A percentile compares a stretch with the other conserved stretches of the same genome.
Evolutionary conservation across 2,113 vertebrate species (phyloP).

Genomic region (Carassius carassius): DNA sequence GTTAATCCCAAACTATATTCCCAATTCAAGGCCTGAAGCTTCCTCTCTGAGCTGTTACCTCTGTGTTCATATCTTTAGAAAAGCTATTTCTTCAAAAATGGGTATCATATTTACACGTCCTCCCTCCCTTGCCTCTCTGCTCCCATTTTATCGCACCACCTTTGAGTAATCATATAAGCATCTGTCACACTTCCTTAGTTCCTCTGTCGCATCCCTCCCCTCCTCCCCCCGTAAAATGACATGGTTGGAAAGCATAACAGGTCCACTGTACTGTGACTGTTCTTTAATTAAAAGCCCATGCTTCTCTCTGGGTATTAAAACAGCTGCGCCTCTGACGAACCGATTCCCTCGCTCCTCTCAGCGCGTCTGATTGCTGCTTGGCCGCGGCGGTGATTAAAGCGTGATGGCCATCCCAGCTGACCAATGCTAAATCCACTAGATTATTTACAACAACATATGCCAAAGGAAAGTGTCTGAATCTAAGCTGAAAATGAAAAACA

Average conservation of each 20-base stretch:
- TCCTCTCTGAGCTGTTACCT: not conserved
- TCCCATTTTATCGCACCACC: not conserved
- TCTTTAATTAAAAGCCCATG: slow-evolving; percentile 43
- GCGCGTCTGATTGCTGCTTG: not conserved
- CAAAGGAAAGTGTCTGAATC: not conserved
- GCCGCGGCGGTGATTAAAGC: slow-evolving; percentile 18
- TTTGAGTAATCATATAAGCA: not conserved
- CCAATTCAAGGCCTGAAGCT: not conserved
- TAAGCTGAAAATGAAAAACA: not conserved
- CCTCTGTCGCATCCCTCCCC: not conserved
- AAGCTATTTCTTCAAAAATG: not conserved
- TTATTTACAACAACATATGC: not conserved
- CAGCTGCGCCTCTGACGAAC: slow-evolving; percentile 2
- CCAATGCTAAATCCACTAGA: not conserved
- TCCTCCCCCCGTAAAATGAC: not conserved
- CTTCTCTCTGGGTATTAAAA: slow-evolving; percentile 15
- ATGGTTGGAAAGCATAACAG: not conserved
- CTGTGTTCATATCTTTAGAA: not conserved
- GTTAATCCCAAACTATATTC: not conserved
- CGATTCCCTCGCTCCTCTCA: slow-evolving; percentile 8
- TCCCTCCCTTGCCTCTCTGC: not conserved
- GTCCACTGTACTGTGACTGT: slow-evolving; percentile 19
- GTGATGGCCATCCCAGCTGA: slow-evolving; percentile 30
- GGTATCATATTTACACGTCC: not conserved
- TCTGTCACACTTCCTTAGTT: slow-evolving; percentile 3